Base-by-base conservation (phyloP, 2,888 invertebrate genomes). In the Macaria notata region DNA sequence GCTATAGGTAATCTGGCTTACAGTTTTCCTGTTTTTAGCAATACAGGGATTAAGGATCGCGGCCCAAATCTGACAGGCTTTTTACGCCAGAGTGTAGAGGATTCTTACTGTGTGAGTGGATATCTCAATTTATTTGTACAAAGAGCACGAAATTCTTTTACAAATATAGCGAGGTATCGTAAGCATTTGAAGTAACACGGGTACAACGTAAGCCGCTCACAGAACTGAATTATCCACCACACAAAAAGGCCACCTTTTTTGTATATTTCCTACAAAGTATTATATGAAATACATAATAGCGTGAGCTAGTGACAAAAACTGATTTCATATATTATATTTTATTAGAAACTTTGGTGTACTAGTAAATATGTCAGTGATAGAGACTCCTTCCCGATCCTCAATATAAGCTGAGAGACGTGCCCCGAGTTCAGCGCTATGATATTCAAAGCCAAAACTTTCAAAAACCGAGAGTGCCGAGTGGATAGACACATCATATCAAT, bases 1-100 rank as follows among this genome's bases (percentile, higher is more conserved):
- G 46, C 49, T 31, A 49, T 43, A 47, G 50, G 56, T 51, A 51
- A 56, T 50, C 46, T 51, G 46, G 44, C 51, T 48, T 44, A 48
- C 50, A 47, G 43, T 56, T 56, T 56, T 52, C 56, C 56, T 51
- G 56, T 56, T 56, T 56, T 56, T 48, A 56, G 48, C 51, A 51
- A 47, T 44, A 46, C 44, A 48, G 6, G 51, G 51, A 56, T 56
- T 56, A 56, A 52, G 56, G 55, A 46, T 50, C 47, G 19, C 33
- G 41, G 43, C 41, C 47, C 46, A 51, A 56, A 47, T 51, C 56
- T 46, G 56, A 56, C 56, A 56, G 56, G 56, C 56, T 46, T 50
- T 56, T 55, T 49, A 42, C 49, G 55, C 46, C 46, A 29, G 53
- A 39, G 33, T 51, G 45, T 45, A 39, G 39, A 52, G 38, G 30